Conservation (phyloP, 2,113 vertebrate species). For the Upupa epops region DNA sequence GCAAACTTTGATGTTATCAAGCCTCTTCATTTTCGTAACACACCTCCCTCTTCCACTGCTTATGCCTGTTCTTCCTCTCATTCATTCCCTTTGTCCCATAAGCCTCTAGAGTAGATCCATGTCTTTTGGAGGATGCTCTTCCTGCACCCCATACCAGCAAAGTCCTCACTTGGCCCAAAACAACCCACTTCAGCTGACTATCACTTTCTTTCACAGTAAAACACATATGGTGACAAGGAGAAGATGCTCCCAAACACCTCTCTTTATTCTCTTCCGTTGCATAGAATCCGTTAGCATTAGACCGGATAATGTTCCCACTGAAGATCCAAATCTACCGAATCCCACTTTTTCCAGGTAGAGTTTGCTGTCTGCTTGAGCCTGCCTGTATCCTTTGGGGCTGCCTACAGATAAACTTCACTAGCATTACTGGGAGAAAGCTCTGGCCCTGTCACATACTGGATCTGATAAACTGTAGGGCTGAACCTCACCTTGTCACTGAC, state of each 20-base stretch:
- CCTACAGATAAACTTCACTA: accelerated
- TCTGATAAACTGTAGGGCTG: background rate
- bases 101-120: background rate
- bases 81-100: background rate
- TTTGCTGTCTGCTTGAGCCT: background rate
- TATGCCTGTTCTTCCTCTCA: background rate
- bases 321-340: background rate
- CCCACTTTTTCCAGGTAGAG: background rate
- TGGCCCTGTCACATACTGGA: background rate
- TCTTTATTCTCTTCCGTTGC: background rate
- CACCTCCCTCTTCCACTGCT: background rate
- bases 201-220: background rate
- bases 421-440: background rate
- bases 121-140: background rate
- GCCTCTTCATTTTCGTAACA: background rate
- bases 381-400: background rate
- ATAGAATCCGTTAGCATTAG: background rate
- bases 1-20: background rate
- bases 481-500: background rate
- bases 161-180: background rate
- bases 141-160: background rate
- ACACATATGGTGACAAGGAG: background rate
- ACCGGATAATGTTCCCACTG: background rate
- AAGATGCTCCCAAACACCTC: background rate
- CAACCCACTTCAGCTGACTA: background rate